Base-by-base conservation (phyloP, 2,113 vertebrate genomes). In the Carettochelys insculpta region DNA sequence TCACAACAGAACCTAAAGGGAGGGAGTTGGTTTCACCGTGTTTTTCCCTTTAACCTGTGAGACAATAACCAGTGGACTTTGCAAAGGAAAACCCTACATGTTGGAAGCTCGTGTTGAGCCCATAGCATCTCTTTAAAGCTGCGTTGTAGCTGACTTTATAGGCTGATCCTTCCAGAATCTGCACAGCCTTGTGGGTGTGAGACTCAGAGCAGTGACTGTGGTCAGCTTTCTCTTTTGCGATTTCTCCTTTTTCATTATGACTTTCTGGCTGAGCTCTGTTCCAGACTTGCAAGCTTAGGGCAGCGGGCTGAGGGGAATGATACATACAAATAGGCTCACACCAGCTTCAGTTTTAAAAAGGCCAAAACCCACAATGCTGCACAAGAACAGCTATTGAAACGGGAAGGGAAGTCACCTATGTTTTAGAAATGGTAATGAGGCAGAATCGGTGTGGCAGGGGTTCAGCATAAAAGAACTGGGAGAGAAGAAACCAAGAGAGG, bases 181-280 rank as follows among this genome's bases (percentile, higher is more conserved):
- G 90, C 93, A 54, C 53, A 56, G 31, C 10, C 3, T 58, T 0
- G 11, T 20, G 84, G 82, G 61, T 88, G 68, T 52, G 80, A 86
- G 77, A 45, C 2, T 2, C 1, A 1, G 41, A 45, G 71, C 20
- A 90, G 85, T 80, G 77, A 73, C 91, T 95, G 96, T 92, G 97
- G 96, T 93, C 94, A 95, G 91, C 96, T 96, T 94, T 96, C 92
- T 94, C 95, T 96, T 93, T 80, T 93, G 80, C 0, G 5, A 12
- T 96, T 94, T 96, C 95, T 41, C 83, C 84, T 85, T 45, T 97
- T 89, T 96, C 31, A 0, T 31, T 96, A 82, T 95, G 95, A 96
- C 78, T 94, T 81, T 47, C 88, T 73, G 95, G 76, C 83, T 83
- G 54, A 58, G 83, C 85, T 88, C 68, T 25, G 61, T 80, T 84